phyloP scores from a whole-genome alignment of 2,113 vertebrate genomes.

The Esox niger region DNA sequence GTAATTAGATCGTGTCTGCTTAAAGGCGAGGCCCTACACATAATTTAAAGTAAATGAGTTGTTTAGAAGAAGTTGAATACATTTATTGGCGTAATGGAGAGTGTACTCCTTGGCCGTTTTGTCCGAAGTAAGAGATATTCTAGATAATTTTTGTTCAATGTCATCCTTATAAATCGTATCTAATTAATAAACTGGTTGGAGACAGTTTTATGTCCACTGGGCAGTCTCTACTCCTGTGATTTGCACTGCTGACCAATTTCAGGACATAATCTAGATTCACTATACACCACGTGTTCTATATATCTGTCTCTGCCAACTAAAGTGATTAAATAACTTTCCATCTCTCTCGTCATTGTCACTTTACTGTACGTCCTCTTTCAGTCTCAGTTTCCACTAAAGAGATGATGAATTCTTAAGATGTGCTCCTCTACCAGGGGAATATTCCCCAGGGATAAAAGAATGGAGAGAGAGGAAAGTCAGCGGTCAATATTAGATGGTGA shows the following conservation, averaged over 20 bases:
- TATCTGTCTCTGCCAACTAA: neutral
- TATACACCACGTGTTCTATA: constrained; percentile 5
- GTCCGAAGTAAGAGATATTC: neutral
- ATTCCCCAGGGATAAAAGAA: neutral
- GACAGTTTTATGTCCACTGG: neutral
- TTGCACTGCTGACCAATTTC: constrained; percentile 16
- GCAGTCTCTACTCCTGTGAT: constrained; percentile 7
- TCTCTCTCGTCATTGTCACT: neutral
- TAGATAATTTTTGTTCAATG: neutral
- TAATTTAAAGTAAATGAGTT: constrained; percentile 24
- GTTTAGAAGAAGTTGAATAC: constrained; percentile 32
- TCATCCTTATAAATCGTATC: neutral
- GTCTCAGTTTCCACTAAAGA: neutral
- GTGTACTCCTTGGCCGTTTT: neutral
- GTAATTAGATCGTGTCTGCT: constrained; percentile 22
- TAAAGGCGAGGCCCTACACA: constrained; percentile 18
- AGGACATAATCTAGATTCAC: constrained; percentile 22
- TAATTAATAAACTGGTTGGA: neutral
- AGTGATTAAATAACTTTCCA: neutral
- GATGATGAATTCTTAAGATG: no score
- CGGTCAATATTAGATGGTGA: neutral
- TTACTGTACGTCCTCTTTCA: neutral
- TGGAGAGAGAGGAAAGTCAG: neutral
- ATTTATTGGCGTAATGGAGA: neutral
- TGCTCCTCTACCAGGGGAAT: neutral